Conservation (phyloP, 1,140 invertebrate species). For the Anadara kagoshimensis region DNA sequence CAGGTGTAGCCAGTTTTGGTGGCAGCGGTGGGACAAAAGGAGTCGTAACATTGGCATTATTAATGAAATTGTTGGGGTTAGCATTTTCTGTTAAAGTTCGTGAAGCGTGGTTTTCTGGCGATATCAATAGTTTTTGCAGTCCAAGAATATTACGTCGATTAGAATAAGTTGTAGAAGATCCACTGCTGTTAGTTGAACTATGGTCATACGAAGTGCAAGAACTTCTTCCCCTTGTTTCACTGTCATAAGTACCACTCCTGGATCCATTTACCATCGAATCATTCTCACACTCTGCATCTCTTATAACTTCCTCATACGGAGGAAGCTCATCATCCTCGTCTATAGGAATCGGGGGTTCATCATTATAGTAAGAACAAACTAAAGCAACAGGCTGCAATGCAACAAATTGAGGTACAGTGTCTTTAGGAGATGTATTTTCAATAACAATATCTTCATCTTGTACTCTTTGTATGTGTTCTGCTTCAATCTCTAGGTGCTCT, state of each 20-base stretch:
- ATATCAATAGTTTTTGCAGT: neutral
- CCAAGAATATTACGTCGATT: neutral
- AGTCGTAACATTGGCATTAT: neutral
- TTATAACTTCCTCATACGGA: slow-evolving; percentile 33
- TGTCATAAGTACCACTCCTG: neutral
- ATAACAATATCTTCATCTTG: too few relatives aligned
- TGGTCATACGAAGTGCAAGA: slow-evolving; percentile 1
- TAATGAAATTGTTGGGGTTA: neutral
- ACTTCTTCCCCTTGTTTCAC: neutral
- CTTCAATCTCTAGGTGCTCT: neutral
- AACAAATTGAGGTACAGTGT: neutral
- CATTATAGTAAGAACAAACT: slow-evolving; percentile 1
- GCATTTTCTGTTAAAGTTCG: neutral
- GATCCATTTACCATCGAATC: neutral
- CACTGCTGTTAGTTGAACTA: neutral
- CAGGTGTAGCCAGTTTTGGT: neutral
- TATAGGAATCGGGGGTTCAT: slow-evolving; percentile 18
- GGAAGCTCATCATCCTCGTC: slow-evolving; percentile 35
- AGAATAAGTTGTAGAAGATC: neutral
- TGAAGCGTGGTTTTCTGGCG: neutral
- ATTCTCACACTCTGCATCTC: neutral
- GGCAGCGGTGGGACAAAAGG: neutral
- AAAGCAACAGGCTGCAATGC: neutral
- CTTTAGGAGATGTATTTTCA: neutral
- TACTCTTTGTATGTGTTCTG: slow-evolving; percentile 5